These are phyloP conservation scores for Zygothrica quintamaculata DNA, from an alignment of 2,888 invertebrate species.

Conservation along the genomic window DNA sequence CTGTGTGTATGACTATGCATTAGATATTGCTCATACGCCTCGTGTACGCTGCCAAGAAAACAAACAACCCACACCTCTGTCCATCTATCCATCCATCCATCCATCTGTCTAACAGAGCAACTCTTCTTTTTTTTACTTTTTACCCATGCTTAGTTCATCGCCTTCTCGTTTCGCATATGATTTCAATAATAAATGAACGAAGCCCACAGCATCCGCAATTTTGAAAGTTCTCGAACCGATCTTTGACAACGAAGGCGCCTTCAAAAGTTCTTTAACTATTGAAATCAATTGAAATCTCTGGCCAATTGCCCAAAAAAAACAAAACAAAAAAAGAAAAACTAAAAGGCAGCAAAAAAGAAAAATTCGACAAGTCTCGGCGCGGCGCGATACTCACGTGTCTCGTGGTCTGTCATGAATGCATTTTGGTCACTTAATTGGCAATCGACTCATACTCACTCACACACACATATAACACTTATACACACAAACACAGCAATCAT, in stretches of 20 bases:
- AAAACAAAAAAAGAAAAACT: too few relatives aligned
- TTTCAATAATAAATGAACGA: conserved; percentile 39
- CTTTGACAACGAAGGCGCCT: conserved; percentile 19
- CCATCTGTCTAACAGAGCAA: too few relatives aligned
- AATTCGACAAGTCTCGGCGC: too few relatives aligned
- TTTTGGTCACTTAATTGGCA: conserved; percentile 43
- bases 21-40: conserved; percentile 71
- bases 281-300: conserved; percentile 43
- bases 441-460: conserved; percentile 19
- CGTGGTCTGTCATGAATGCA: conserved; percentile 22
- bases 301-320: conserved; percentile 38
- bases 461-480: conserved; percentile 7
- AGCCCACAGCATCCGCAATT: conserved; percentile 1
- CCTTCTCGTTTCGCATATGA: conserved; percentile 6
- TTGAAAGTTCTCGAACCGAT: conserved; percentile 8
- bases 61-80: conserved; percentile 26
- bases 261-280: conserved; percentile 14
- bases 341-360: too few relatives aligned
- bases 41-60: conserved; percentile 47
- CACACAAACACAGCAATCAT: conserved; percentile 22
- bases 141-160: too few relatives aligned
- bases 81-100: background rate
- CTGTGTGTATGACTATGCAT: conserved; percentile 19
- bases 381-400: conserved; percentile 42
- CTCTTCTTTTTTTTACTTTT: too few relatives aligned